Base-by-base conservation (phyloP, 2,797 vertebrate genomes). In the Acanthurus lineatus region DNA sequence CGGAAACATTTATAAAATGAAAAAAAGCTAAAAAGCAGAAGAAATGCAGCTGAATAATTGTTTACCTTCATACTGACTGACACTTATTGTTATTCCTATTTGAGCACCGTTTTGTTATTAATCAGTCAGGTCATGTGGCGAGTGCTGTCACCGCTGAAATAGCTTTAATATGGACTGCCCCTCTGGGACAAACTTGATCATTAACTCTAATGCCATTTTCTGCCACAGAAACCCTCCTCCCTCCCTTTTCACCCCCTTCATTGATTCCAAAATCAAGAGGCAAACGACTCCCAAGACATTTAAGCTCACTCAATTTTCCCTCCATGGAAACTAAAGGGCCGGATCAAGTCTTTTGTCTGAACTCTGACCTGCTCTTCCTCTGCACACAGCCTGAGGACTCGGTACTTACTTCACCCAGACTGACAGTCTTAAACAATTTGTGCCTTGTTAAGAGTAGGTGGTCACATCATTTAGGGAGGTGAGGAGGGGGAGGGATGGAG, bases 151-250 rank as follows among this genome's bases (percentile, higher is more conserved):
- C 65, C 79, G 90, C 79, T 90, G 91, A 80, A 93, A 92, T 94
- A 90, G 91, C 90, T 91, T 93, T 92, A 93, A 93, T 92, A 95
- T 94, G 90, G 93, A 95, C 91, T 85, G 69, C 86, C 86, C 95
- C 94, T 92, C 79, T 90, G 95, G 93, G 94, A 94, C 86, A 57
- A 83, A 87, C 84, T 87, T 87, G 91, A 93, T 95, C 95, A 96
- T 96, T 95, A 95, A 94, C 92, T 94, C 92, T 95, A 94, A 95
- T 95, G 91, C 93, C 94, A 93, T 95, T 95, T 95, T 94, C 94
- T 93, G 92, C 93, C 82, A 73, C 69, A 87, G 89, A 84, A 91
- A 83, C 88, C 89, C 76, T 86, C 89, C 83, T 68, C 87, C 86
- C 86, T 83, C 91, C 88, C 79, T 80, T 72, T 58, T 85, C 86